Evolutionary conservation across 2,797 vertebrate species (phyloP), one percentile per base, ranked within the genome.

Genomic region (Distichodus sexfasciatus): DNA sequence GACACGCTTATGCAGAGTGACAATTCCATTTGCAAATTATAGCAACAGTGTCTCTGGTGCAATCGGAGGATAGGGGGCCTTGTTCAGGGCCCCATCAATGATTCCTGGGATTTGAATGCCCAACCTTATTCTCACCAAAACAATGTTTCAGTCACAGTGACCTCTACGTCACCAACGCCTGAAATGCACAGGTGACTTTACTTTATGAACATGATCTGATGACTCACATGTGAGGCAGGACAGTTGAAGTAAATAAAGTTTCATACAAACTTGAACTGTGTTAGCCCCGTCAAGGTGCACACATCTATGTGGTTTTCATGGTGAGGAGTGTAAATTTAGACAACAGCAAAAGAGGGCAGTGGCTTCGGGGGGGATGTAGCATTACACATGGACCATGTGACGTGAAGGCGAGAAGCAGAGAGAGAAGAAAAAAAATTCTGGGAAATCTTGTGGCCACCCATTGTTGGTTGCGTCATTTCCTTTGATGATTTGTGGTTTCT

Each of bases 381-480:
- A 72, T 79, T 76, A 76, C 78, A 75, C 78, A 79, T 71, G 46
- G 36, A 21, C 10, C 77, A 79, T 76, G 78, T 79, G 78, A 79
- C 74, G 60, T 66, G 68, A 79, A 72, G 62, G 53, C 54, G 57
- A 65, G 43, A 63, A 61, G 69, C n/a, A n/a, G n/a, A n/a, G n/a
- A n/a, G n/a, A 24, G 11, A 40, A 73, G 70, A 69, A 82, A 80
- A 79, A 68, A 88, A 78, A 86, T 91, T 90, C 89, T 89, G 87
- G 86, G 88, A 91, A 90, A 85, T 88, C 83, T 81, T 74, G 81
- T 90, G 91, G 88, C 89, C 84, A 89, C 88, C 91, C 83, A 84
- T 82, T 77, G 47, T 46, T 29, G 50, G 43, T 71, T 57, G 79
- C 90, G 90, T 91, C 90, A 92, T 87, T 91, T 92, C 91, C 91